Conservation (phyloP, 2,888 invertebrate species). For the Rhamnusium bicolor region DNA sequence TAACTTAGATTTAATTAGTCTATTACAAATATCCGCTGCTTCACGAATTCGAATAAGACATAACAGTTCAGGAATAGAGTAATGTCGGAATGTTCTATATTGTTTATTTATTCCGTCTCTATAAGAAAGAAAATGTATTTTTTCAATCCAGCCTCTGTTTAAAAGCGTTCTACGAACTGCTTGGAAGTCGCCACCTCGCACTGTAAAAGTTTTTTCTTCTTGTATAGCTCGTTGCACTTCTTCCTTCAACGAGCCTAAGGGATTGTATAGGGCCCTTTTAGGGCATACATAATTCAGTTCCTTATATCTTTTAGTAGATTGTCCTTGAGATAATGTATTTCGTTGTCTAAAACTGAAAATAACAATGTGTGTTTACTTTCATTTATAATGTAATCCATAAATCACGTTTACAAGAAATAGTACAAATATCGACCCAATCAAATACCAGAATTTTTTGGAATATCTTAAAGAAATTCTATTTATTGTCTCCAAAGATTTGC, state of each 20-base stretch:
- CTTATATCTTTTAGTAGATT: neutral
- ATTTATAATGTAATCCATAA: too few relatives aligned
- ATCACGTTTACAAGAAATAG: too few relatives aligned
- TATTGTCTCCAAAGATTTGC: too few relatives aligned
- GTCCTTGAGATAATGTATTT: neutral
- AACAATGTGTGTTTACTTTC: neutral
- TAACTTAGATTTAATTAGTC: slow-evolving; percentile 75
- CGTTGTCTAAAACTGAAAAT: neutral
- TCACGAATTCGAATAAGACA: slow-evolving; percentile 62
- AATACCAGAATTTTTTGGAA: too few relatives aligned
- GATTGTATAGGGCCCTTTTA: slow-evolving; percentile 45
- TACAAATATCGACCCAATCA: too few relatives aligned
- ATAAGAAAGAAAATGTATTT: slow-evolving; percentile 70
- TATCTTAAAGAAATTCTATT: too few relatives aligned
- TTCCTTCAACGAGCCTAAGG: slow-evolving; percentile 65
- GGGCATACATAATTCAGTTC: neutral
- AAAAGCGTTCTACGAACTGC: slow-evolving; percentile 76
- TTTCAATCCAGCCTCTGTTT: slow-evolving; percentile 84
- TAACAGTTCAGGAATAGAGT: slow-evolving; percentile 61
- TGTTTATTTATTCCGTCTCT: slow-evolving; percentile 61
- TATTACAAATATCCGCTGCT: slow-evolving; percentile 58
- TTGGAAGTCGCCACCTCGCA: slow-evolving; percentile 72
- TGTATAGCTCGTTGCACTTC: slow-evolving; percentile 72
- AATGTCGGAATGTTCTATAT: slow-evolving; percentile 54
- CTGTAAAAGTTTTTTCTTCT: slow-evolving; percentile 74